These are phyloP conservation scores for Ceryle rudis DNA, from an alignment of 2,797 vertebrate genomes.

Conservation along the genomic window DNA sequence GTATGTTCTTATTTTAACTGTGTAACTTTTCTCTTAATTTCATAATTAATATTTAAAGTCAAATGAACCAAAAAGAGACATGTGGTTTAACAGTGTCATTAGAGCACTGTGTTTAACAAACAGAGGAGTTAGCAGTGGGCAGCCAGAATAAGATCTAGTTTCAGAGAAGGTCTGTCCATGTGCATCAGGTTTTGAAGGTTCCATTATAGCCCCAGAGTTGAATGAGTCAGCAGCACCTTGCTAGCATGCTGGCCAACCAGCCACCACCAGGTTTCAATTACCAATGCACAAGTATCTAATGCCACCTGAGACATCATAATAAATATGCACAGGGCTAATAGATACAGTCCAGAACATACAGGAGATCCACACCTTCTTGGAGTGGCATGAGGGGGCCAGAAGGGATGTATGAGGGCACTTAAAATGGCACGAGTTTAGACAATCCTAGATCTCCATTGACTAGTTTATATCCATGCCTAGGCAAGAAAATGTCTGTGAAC, in stretches of 20 bases:
- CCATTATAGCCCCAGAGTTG: rapidly evolving
- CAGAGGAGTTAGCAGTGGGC: not conserved
- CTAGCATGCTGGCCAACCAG: not conserved
- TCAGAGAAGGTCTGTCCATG: not conserved
- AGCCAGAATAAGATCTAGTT: not conserved
- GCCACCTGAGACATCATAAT: not conserved
- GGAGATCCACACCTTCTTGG: not conserved
- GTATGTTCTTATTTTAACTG: not conserved
- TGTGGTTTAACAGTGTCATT: not conserved
- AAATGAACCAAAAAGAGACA: not conserved
- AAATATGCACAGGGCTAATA: not conserved
- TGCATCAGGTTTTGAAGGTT: not conserved
- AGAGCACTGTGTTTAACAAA: not conserved
- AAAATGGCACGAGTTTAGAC: not conserved
- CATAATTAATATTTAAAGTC: not conserved
- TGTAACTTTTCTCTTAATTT: not conserved
- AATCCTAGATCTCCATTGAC: not conserved
- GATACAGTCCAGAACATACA: not conserved
- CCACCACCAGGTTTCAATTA: not conserved
- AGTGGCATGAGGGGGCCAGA: not conserved
- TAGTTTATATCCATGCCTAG: not conserved
- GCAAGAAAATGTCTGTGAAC: not conserved
- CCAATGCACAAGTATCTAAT: not conserved
- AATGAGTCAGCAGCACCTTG: not conserved
- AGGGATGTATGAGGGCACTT: not conserved